Base-by-base conservation (phyloP, 2,797 vertebrate species). In the Enoplosus armatus region DNA sequence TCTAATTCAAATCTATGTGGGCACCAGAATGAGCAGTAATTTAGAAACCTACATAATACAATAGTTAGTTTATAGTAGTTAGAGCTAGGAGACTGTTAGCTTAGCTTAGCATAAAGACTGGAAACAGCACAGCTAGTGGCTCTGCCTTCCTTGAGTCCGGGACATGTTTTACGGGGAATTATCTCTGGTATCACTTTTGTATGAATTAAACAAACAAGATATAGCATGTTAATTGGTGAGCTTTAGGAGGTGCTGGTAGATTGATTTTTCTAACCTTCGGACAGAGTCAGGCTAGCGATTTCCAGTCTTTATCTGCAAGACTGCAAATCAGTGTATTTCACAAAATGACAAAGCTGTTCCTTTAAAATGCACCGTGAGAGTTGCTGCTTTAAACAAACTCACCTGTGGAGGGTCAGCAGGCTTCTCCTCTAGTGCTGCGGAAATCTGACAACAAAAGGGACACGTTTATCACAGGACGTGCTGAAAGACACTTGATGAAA, bases 401-500 rank as follows among this genome's bases (percentile, higher is more conserved):
- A 96, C 97, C 95, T 95, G 86, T 9, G 81, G 84, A n/a, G 91
- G 53, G 1, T 85, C 82, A 39, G 80, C 85, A 54, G 95, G 93
- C 18, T 92, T 94, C 77, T 89, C 95, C 80, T 94, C 95, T 64
- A 99, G 92, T 41, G 96, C 90, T 48, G 95, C 95, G 35, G 94
- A 94, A 89, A 98, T 96, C 98, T 99, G 91, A 48, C 81, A 94
- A 83, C 3, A 54, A 61, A 79, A 75, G 24, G 0, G 10, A 80
- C 1, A 59, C 7, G 35, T 2, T 20, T 18, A 56, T 82, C 37
- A 80, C 2, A 75, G 47, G 39, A 53, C 35, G 31, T 11, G 27
- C 37, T 15, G 5, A 62, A 39, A 27, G 8, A 68, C 54, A 61
- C 1, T 16, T 37, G 4, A 22, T 39, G 16, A 22, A 47, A 51